phyloP scores from a whole-genome alignment of 1,140 invertebrate species.

The Lanistes nyassanus region DNA sequence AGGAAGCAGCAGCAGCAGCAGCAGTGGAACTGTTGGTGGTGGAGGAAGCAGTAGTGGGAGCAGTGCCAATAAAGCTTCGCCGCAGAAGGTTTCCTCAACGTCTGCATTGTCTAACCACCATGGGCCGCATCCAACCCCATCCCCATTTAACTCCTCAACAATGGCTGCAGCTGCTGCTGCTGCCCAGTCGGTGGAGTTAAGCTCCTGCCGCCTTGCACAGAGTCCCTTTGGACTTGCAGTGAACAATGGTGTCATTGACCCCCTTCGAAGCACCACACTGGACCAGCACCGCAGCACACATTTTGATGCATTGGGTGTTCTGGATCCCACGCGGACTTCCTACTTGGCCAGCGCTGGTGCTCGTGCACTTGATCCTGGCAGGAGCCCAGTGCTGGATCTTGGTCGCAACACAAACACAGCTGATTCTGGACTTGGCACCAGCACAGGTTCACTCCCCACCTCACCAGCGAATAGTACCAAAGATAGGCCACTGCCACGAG shows the following conservation, averaged over 20 bases:
- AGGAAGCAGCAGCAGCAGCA: neutral
- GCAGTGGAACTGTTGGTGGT: neutral
- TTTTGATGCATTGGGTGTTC: constrained; percentile 16
- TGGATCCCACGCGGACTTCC: constrained; percentile 3
- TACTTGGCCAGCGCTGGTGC: neutral
- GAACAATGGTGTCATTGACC: constrained; percentile 28
- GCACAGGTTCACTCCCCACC: neutral
- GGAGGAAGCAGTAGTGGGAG: neutral
- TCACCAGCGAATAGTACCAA: constrained; percentile 20
- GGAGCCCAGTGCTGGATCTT: constrained; percentile 18
- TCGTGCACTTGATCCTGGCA: constrained; percentile 8
- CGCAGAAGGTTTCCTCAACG: constrained; percentile 13
- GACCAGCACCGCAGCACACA: constrained; percentile 21
- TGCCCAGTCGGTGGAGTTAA: constrained; percentile 21
- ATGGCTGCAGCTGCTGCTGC: neutral
- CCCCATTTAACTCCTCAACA: constrained; percentile 5
- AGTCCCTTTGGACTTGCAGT: constrained; percentile 13
- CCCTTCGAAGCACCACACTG: constrained; percentile 15
- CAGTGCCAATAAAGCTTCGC: constrained; percentile 7
- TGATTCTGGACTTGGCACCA: constrained; percentile 15
- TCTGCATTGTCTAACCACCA: constrained; percentile 12
- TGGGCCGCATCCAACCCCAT: constrained; percentile 6
- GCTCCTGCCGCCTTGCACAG: constrained; percentile 29
- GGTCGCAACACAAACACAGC: constrained; percentile 22
- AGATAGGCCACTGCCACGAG: constrained; percentile 2